Conservation (phyloP, 2,113 vertebrate species). For the Hyaena hyaena region DNA sequence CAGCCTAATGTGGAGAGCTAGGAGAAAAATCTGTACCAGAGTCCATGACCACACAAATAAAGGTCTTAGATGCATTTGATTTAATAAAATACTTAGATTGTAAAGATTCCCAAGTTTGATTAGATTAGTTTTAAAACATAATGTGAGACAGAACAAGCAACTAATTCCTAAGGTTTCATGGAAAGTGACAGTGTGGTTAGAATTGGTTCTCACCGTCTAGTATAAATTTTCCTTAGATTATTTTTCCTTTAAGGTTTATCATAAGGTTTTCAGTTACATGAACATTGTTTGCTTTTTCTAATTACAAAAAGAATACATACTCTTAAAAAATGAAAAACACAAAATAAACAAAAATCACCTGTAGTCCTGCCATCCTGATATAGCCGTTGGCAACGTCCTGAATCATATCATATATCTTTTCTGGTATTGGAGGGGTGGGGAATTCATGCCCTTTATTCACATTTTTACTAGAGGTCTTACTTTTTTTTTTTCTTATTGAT, state of each 20-base stretch:
- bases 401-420: not conserved
- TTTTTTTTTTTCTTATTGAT: not conserved
- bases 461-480: not conserved
- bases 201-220: not conserved
- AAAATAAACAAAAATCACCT: conserved; percentile 19
- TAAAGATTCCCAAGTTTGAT: not conserved
- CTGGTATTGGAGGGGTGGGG: not conserved
- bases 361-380: not conserved
- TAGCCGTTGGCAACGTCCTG: not conserved
- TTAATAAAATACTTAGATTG: not conserved
- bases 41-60: not conserved
- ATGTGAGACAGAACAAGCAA: not conserved
- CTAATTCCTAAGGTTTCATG: not conserved
- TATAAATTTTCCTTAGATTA: not conserved
- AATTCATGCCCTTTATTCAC: not conserved
- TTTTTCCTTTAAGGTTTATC: not conserved
- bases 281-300: not conserved
- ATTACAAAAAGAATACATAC: conserved; percentile 25
- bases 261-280: not conserved
- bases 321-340: conserved; percentile 24
- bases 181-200: not conserved
- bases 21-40: not conserved
- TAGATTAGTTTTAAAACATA: conserved; percentile 33
- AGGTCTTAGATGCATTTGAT: not conserved
- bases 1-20: not conserved